These are phyloP conservation scores for Meda fulgida DNA, from an alignment of 2,797 vertebrate genomes.

Conservation along the genomic window DNA sequence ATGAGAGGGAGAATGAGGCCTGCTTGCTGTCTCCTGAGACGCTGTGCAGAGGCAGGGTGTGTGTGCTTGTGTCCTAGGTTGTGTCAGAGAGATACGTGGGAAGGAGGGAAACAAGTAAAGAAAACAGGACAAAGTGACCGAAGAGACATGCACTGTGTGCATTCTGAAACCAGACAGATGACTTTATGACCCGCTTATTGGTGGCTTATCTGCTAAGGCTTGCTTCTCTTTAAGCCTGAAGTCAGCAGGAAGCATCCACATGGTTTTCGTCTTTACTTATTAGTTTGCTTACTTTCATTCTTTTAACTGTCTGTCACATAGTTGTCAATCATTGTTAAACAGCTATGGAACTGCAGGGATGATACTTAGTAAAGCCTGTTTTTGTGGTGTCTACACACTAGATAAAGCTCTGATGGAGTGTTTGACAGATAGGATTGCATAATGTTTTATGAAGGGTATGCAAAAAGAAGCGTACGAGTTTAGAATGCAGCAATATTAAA, in stretches of 20 bases:
- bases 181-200: constrained; percentile 54
- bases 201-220: constrained; percentile 50
- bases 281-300: constrained; percentile 9
- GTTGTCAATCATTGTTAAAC: background rate
- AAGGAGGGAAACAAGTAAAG: constrained; percentile 40
- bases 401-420: background rate
- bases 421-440: background rate
- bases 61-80: constrained; percentile 43
- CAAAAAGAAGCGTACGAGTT: background rate
- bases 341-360: background rate
- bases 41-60: constrained; percentile 37
- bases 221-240: constrained; percentile 49
- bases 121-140: constrained; percentile 34
- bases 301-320: constrained; percentile 7
- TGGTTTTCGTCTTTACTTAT: constrained; percentile 23
- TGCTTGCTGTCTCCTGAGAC: constrained; percentile 55
- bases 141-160: constrained; percentile 41
- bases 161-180: constrained; percentile 59
- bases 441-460: background rate
- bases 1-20: constrained; percentile 54
- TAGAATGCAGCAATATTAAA: background rate
- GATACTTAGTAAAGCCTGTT: background rate
- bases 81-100: constrained; percentile 27
- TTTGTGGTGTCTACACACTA: background rate
- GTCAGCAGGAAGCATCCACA: constrained; percentile 23